These are phyloP conservation scores for Amyelois transitella DNA, from an alignment of 1,140 invertebrate genomes.

Conservation along the genomic window DNA sequence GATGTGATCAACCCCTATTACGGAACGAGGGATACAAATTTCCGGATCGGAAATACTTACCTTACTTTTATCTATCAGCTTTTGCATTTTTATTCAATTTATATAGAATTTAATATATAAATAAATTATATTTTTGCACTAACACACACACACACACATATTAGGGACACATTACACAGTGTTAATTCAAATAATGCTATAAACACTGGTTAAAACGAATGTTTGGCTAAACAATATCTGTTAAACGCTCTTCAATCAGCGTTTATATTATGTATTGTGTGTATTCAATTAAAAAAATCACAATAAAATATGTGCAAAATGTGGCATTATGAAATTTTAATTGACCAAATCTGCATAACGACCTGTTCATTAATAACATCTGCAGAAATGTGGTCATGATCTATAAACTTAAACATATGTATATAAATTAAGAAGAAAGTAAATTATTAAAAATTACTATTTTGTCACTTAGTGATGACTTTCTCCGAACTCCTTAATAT, in stretches of 20 bases:
- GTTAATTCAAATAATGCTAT: too few relatives aligned
- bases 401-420: not conserved
- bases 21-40: constrained; percentile 25
- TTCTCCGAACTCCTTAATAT: not conserved
- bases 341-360: not conserved
- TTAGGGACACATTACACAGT: too few relatives aligned
- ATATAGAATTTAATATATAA: too few relatives aligned
- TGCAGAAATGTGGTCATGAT: not conserved
- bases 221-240: too few relatives aligned
- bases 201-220: too few relatives aligned
- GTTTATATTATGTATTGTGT: constrained; percentile 37
- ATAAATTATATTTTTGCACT: too few relatives aligned
- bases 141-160: too few relatives aligned
- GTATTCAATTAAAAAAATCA: not conserved
- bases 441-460: not conserved
- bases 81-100: too few relatives aligned
- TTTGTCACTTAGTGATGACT: not conserved
- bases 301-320: not conserved
- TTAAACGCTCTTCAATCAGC: too few relatives aligned
- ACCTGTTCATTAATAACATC: not conserved
- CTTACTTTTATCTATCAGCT: too few relatives aligned
- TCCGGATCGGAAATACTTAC: constrained; percentile 29
- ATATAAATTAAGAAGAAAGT: not conserved
- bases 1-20: constrained; percentile 35
- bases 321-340: not conserved